A percentile compares a stretch with the other conserved stretches of the same genome.
These are phyloP conservation scores for Microplitis mediator DNA, from an alignment of 1,140 invertebrate genomes.

Conservation along the genomic window DNA sequence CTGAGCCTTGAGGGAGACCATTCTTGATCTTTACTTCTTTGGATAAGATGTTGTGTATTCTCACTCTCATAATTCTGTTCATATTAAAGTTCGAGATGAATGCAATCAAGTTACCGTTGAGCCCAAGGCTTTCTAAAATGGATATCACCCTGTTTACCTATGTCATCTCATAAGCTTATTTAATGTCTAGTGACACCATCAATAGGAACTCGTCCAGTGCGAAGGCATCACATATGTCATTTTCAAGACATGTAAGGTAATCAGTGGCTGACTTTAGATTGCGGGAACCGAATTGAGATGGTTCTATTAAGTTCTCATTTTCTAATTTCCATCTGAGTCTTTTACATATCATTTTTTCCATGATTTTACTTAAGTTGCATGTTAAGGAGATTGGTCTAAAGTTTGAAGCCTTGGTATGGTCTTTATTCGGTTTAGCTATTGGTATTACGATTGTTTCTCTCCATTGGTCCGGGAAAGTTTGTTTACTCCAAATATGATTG, in stretches of 20 bases:
- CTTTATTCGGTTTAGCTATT: conserved; percentile 44
- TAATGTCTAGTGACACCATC: conserved; percentile 39
- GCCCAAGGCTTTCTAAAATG: background rate
- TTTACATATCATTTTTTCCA: conserved; percentile 42
- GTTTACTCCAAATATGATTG: conserved; percentile 37
- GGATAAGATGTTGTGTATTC: conserved; percentile 1
- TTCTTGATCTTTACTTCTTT: background rate
- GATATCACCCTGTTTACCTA: conserved; percentile 21
- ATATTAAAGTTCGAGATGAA: background rate
- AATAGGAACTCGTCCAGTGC: conserved; percentile 33
- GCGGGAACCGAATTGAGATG: conserved; percentile 25
- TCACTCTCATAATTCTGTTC: conserved; percentile 1
- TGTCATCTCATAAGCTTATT: conserved; percentile 43
- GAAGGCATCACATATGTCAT: conserved; percentile 38
- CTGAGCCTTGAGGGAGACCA: conserved; percentile 20
- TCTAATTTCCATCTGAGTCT: conserved; percentile 31
- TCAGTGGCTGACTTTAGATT: conserved; percentile 3
- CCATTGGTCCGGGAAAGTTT: conserved; percentile 43
- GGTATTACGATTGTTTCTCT: conserved; percentile 49
- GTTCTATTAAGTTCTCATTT: conserved; percentile 33
- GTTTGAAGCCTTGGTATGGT: conserved; percentile 6
- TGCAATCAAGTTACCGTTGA: background rate
- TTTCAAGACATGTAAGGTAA: conserved; percentile 33
- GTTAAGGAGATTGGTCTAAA: conserved; percentile 51
- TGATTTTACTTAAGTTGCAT: conserved; percentile 42